These are phyloP conservation scores for Panagrolaimus sp. DNA, from an alignment of 1,140 invertebrate genomes.

Conservation along the genomic window DNA sequence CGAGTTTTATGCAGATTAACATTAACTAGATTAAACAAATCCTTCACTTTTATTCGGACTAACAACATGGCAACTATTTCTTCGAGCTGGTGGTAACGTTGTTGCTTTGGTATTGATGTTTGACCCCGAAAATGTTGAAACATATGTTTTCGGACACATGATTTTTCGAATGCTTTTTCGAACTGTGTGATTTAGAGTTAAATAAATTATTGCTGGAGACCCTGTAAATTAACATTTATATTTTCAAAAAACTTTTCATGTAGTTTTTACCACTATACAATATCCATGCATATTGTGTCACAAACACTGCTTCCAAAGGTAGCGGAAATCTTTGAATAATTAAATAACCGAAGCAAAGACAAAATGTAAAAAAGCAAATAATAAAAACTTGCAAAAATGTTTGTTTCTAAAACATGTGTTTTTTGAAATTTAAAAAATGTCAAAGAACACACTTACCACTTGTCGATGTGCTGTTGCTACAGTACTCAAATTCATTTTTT, in stretches of 20 bases:
- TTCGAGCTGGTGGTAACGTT: no score
- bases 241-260: not conserved
- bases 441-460: not conserved
- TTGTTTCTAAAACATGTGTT: not conserved
- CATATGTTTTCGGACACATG: no score
- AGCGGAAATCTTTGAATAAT: conserved; percentile 4
- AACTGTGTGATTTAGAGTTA: conserved; percentile 1
- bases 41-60: no score
- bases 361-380: not conserved
- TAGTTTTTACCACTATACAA: conserved; percentile 3
- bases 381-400: conserved; percentile 10
- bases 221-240: conserved; percentile 7
- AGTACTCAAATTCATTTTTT: not conserved
- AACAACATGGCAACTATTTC: no score
- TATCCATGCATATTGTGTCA: conserved; percentile 4
- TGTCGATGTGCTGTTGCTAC: not conserved
- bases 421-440: no score
- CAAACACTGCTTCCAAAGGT: not conserved
- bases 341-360: not conserved
- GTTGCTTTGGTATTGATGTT: no score
- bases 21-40: no score
- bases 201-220: conserved; percentile 10
- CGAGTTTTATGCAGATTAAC: no score
- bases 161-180: not conserved
- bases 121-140: no score